Conservation (phyloP, 2,888 invertebrate species). For the Agrochola litura region DNA sequence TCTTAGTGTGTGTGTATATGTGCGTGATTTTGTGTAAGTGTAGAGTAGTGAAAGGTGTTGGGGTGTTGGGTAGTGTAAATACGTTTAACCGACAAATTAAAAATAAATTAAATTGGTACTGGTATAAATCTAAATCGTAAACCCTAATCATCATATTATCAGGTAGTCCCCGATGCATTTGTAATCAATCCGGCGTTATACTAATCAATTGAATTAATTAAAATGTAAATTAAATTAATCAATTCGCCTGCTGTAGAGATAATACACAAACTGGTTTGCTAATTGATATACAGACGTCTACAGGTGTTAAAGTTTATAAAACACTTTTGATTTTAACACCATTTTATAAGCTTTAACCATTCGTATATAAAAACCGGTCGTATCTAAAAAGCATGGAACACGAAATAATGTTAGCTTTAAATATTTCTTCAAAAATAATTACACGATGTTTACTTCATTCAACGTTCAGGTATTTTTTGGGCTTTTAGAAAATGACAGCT, state of each 20-base stretch:
- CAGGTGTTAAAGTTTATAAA: background rate
- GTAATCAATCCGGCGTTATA: constrained; percentile 31
- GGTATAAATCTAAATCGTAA: constrained; percentile 29
- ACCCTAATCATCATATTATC: constrained; percentile 20
- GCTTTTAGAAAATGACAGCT: no score
- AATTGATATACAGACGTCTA: constrained; percentile 7
- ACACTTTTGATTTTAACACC: constrained; percentile 23
- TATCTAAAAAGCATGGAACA: no score
- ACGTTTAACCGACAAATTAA: no score
- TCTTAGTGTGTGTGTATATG: no score
- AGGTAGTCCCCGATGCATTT: constrained; percentile 46
- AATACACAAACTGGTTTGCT: constrained; percentile 45
- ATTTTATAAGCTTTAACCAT: background rate
- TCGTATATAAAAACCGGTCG: background rate
- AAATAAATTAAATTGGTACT: no score
- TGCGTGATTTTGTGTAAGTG: no score
- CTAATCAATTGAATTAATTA: constrained; percentile 48
- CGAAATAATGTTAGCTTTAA: background rate
- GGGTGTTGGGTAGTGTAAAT: no score
- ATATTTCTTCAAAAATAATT: background rate
- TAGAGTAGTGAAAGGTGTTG: no score
- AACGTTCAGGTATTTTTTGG: no score
- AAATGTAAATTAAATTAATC: constrained; percentile 46
- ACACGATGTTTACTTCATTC: no score
- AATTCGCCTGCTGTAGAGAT: constrained; percentile 44